A percentile compares a stretch with the other conserved stretches of the same genome.
Evolutionary conservation across 2,113 vertebrate genomes (phyloP).

Genomic region (Perccottus glenii): DNA sequence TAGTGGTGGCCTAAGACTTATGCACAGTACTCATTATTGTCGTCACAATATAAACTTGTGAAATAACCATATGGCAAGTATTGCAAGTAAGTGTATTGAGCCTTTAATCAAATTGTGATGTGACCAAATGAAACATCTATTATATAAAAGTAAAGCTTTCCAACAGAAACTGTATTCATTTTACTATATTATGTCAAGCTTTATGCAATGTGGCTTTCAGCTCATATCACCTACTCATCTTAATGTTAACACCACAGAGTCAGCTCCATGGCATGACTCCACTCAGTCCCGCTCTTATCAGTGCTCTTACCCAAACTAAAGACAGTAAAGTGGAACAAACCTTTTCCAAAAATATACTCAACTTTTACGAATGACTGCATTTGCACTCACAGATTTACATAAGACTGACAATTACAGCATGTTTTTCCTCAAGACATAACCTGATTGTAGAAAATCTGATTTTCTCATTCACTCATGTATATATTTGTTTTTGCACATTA

Average conservation of each 20-base stretch:
- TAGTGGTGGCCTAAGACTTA: too few relatives aligned
- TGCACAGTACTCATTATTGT: too few relatives aligned
- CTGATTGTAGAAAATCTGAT: slow-evolving; percentile 23
- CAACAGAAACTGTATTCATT: slow-evolving; percentile 5
- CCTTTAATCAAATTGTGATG: too few relatives aligned
- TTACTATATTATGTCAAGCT: not conserved
- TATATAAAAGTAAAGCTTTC: not conserved
- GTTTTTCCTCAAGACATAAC: slow-evolving; percentile 22
- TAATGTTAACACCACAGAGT: slow-evolving; percentile 1
- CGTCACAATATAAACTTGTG: too few relatives aligned
- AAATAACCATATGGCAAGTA: too few relatives aligned
- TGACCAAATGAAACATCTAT: too few relatives aligned
- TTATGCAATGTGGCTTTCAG: not conserved
- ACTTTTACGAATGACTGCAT: slow-evolving; percentile 38
- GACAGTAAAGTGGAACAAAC: slow-evolving; percentile 21
- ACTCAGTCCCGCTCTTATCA: slow-evolving; percentile 16
- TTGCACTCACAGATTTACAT: slow-evolving; percentile 42
- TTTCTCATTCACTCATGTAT: slow-evolving; percentile 11
- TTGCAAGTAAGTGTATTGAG: too few relatives aligned
- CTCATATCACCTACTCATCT: slow-evolving; percentile 21
- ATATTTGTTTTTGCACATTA: slow-evolving; percentile 10
- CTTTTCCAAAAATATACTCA: slow-evolving; percentile 24
- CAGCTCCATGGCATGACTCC: slow-evolving; percentile 15
- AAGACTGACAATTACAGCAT: slow-evolving; percentile 32
- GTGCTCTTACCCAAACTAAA: slow-evolving; percentile 9